Evolutionary conservation across 2,797 vertebrate species (phyloP).

Genomic region (Rhynchonycteris naso): DNA sequence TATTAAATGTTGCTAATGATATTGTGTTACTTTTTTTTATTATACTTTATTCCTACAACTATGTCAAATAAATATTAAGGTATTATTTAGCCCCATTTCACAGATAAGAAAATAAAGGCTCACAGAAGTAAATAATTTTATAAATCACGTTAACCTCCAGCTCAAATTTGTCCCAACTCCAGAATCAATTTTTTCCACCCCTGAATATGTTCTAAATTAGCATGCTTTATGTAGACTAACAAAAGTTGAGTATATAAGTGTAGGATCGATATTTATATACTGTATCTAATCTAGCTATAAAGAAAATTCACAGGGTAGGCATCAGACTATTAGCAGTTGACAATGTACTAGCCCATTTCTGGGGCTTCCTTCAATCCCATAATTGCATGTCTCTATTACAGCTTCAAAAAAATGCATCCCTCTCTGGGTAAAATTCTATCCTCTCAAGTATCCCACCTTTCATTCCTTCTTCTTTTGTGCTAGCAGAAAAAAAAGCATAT

Average conservation of each 20-base stretch:
- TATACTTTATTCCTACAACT: not conserved
- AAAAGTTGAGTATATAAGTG: not conserved
- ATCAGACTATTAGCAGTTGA: not conserved
- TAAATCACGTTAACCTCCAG: not conserved
- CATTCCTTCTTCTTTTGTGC: not conserved
- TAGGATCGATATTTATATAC: not conserved
- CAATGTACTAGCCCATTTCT: no score
- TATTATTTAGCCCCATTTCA: not conserved
- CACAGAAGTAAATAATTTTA: constrained; percentile 5
- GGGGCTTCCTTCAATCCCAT: not conserved
- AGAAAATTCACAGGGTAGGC: not conserved
- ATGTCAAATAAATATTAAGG: not conserved
- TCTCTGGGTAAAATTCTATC: not conserved
- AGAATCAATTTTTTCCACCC: not conserved
- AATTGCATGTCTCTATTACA: not conserved
- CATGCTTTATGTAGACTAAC: not conserved
- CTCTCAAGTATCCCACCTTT: not conserved
- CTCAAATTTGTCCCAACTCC: not conserved
- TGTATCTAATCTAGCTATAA: not conserved
- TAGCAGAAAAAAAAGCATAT: not conserved
- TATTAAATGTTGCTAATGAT: not conserved
- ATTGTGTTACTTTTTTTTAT: not conserved
- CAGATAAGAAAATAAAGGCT: constrained; percentile 22
- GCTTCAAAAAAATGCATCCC: not conserved
- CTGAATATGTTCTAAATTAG: not conserved